Percentiles rank a stretch among this genome's conserved stretches.
Conservation (phyloP, 2,797 vertebrate genomes). For the Falco concolor region DNA sequence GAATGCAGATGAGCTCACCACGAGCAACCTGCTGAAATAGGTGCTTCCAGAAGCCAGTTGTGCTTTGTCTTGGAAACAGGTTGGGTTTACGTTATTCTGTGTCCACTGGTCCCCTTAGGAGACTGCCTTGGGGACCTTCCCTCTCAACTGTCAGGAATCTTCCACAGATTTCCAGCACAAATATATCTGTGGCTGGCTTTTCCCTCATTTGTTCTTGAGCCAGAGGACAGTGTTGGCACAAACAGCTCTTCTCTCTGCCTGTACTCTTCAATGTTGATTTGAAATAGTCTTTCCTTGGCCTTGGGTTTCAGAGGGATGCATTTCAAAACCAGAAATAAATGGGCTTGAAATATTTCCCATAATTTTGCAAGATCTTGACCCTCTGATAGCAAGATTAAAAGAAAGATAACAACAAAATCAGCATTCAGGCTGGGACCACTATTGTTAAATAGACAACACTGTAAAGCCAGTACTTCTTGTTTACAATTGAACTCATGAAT, state of each 20-base stretch:
- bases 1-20: background rate
- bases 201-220: conserved; percentile 10
- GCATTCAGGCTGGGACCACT: conserved; percentile 7
- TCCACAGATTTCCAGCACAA: background rate
- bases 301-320: conserved; percentile 28
- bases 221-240: conserved; percentile 42
- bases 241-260: conserved; percentile 30
- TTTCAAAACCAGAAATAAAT: conserved; percentile 57
- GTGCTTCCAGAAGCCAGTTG: background rate
- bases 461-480: conserved; percentile 31
- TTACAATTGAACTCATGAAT: conserved; percentile 54
- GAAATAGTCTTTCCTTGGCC: conserved; percentile 37
- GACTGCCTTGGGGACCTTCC: background rate
- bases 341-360: conserved; percentile 23
- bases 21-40: background rate
- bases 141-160: background rate
- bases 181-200: background rate
- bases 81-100: background rate
- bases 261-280: background rate
- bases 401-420: conserved; percentile 25
- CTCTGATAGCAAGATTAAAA: conserved; percentile 20
- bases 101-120: background rate
- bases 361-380: conserved; percentile 23
- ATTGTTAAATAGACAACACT: conserved; percentile 31
- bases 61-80: background rate